phyloP scores from a whole-genome alignment of 2,113 vertebrate genomes.

The Boleophthalmus pectinirostris region DNA sequence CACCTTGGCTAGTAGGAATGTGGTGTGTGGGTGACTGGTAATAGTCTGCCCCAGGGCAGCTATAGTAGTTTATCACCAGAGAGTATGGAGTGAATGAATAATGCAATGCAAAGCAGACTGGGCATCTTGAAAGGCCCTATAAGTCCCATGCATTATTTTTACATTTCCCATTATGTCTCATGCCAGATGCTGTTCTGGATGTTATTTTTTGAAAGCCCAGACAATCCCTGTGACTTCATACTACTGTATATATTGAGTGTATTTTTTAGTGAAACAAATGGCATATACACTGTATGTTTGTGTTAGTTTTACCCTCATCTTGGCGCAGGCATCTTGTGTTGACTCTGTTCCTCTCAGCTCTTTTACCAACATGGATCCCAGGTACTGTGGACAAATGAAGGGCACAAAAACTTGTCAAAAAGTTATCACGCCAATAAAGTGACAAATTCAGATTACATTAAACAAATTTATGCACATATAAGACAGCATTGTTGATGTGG shows the following conservation, averaged over 20 bases:
- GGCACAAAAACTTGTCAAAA: conserved; percentile 7
- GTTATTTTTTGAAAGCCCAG: neutral
- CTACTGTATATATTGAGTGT: neutral
- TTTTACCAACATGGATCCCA: conserved; percentile 99
- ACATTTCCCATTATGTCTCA: too few relatives aligned
- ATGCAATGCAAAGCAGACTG: too few relatives aligned
- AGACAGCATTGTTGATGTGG: neutral
- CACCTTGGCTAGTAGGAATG: too few relatives aligned
- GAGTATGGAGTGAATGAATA: too few relatives aligned
- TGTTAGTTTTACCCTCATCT: conserved; percentile 91
- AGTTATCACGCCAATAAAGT: neutral
- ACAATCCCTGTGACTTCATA: neutral
- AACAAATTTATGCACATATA: neutral
- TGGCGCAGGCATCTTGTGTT: conserved; percentile 97
- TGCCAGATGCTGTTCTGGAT: neutral
- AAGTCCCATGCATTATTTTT: too few relatives aligned
- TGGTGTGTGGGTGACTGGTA: too few relatives aligned
- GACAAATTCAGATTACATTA: neutral
- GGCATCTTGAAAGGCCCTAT: too few relatives aligned
- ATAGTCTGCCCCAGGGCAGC: too few relatives aligned
- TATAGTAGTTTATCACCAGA: too few relatives aligned
- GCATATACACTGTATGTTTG: neutral
- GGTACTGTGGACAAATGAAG: conserved; percentile 80
- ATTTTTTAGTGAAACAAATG: neutral
- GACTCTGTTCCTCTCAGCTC: conserved; percentile 97